Conservation (phyloP, 2,113 vertebrate genomes). For the Tonatia bakeri region DNA sequence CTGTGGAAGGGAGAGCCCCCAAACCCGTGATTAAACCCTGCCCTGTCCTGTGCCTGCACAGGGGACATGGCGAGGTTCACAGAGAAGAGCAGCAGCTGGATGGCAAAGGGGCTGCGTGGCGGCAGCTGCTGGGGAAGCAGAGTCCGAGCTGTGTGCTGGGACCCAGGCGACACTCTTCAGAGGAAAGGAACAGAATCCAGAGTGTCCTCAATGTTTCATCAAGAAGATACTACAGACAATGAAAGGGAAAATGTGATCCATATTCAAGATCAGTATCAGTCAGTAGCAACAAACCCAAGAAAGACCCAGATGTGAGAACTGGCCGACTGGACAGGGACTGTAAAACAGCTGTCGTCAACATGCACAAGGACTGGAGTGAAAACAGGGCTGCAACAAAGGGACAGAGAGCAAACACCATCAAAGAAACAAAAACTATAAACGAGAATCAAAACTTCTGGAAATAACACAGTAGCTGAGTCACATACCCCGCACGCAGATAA, state of each 20-base stretch:
- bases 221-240: not conserved
- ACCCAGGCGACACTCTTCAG: not conserved
- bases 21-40: not conserved
- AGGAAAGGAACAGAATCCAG: not conserved
- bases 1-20: not conserved
- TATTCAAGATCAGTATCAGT: not conserved
- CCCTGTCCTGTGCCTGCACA: accelerated
- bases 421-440: not conserved
- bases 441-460: not conserved
- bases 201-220: not conserved
- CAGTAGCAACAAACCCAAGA: not conserved
- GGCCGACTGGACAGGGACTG: not conserved
- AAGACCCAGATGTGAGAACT: not conserved
- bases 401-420: not conserved
- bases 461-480: not conserved
- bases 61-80: not conserved
- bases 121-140: not conserved
- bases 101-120: not conserved
- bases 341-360: not conserved
- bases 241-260: not conserved
- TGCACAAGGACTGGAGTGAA: not conserved
- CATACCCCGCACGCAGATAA: not conserved
- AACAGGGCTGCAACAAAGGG: not conserved
- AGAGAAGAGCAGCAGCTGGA: not conserved
- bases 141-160: not conserved